Conservation (phyloP, 2,888 invertebrate species). For the Oithona nana region DNA sequence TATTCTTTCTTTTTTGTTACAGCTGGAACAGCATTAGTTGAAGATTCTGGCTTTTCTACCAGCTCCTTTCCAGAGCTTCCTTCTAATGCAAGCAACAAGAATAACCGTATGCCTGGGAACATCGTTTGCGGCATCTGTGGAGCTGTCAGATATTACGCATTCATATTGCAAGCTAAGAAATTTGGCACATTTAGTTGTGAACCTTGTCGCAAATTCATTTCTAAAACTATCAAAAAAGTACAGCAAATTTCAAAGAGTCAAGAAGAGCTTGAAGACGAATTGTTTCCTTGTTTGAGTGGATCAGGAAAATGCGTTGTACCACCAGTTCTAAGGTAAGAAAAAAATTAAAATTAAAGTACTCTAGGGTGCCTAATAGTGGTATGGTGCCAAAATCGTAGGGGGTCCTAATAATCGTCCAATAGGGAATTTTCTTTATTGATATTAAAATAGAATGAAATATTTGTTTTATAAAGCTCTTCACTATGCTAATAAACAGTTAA, state of each 20-base stretch:
- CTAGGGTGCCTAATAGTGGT: no score
- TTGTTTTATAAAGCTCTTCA: no score
- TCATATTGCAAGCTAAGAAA: conserved; percentile 56
- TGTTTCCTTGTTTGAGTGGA: background rate
- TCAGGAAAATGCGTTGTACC: background rate
- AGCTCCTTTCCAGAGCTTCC: background rate
- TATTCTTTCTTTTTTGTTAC: no score
- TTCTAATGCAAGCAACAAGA: background rate
- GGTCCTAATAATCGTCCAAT: no score
- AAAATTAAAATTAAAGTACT: no score
- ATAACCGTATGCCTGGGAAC: conserved; percentile 6
- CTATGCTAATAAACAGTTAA: no score
- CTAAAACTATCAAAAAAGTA: conserved; percentile 24
- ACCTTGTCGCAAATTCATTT: conserved; percentile 66
- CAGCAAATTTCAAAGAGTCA: conserved; percentile 18
- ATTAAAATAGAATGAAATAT: no score
- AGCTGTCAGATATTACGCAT: conserved; percentile 46
- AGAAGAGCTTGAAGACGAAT: conserved; percentile 12
- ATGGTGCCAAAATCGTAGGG: no score
- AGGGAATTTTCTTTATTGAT: no score
- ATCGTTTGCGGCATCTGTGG: conserved; percentile 24
- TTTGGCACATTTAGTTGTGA: conserved; percentile 69
- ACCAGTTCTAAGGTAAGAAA: background rate
- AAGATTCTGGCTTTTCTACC: background rate
- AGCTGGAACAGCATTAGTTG: conserved; percentile 11